Evolutionary conservation across 2,888 invertebrate genomes (phyloP).

Genomic region (Hipparchia sbordonii): DNA sequence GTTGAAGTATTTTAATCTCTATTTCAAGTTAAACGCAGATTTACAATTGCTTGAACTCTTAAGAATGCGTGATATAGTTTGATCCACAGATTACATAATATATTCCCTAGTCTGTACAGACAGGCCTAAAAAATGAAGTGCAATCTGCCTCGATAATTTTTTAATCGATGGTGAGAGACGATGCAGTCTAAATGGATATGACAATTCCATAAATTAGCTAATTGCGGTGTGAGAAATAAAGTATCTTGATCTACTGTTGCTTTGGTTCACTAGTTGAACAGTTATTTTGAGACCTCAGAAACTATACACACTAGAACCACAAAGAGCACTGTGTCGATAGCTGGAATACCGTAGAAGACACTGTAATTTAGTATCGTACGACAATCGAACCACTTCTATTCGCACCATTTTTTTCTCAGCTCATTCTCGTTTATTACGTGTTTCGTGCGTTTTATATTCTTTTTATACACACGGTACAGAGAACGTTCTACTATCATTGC

Average conservation of each 20-base stretch:
- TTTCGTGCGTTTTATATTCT: constrained; percentile 27
- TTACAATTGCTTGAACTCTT: not conserved
- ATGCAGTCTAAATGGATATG: too few relatives aligned
- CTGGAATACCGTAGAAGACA: constrained; percentile 44
- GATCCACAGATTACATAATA: too few relatives aligned
- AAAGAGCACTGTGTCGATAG: constrained; percentile 33
- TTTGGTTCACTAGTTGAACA: constrained; percentile 43
- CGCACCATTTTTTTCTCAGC: constrained; percentile 38
- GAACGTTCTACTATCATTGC: constrained; percentile 15
- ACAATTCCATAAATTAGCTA: constrained; percentile 32
- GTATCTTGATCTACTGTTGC: constrained; percentile 41
- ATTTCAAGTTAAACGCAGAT: constrained; percentile 23
- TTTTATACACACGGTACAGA: constrained; percentile 27
- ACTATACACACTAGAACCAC: constrained; percentile 25
- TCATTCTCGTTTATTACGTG: constrained; percentile 29
- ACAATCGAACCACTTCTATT: constrained; percentile 61
- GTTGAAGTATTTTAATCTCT: constrained; percentile 14
- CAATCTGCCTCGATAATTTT: not conserved
- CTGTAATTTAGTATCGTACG: constrained; percentile 58
- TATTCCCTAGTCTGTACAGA: too few relatives aligned
- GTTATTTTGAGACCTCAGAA: constrained; percentile 39
- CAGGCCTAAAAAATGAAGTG: too few relatives aligned
- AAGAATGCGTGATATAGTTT: constrained; percentile 1
- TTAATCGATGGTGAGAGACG: too few relatives aligned
- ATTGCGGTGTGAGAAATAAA: constrained; percentile 3